These are phyloP conservation scores for Ametastegia equiseti DNA, from an alignment of 2,888 invertebrate genomes.

Conservation along the genomic window DNA sequence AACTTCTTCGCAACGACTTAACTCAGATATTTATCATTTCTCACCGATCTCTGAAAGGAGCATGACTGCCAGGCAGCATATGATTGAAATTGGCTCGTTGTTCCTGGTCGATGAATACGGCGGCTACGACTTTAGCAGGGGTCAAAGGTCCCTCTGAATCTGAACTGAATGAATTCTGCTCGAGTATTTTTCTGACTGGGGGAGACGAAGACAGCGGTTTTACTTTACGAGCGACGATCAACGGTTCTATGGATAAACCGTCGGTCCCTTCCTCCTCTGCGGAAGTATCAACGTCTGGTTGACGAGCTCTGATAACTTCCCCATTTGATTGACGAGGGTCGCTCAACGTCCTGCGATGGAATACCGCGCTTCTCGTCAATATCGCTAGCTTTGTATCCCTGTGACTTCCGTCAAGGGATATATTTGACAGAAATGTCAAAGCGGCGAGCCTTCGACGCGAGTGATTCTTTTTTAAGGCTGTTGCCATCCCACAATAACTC, in stretches of 20 bases:
- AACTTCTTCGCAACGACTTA: no score
- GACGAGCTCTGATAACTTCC: constrained; percentile 54
- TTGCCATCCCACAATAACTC: constrained; percentile 76
- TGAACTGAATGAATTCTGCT: constrained; percentile 81
- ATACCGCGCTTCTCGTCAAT: constrained; percentile 74
- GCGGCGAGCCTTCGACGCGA: constrained; percentile 93
- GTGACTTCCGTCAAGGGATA: constrained; percentile 94
- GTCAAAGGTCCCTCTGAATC: constrained; percentile 86
- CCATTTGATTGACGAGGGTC: constrained; percentile 56
- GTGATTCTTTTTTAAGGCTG: constrained; percentile 79
- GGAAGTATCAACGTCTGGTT: constrained; percentile 55
- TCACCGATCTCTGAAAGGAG: constrained; percentile 73
- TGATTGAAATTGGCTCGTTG: constrained; percentile 60
- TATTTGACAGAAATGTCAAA: constrained; percentile 95
- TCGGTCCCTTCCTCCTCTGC: constrained; percentile 72
- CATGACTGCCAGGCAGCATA: constrained; percentile 62
- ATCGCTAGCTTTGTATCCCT: constrained; percentile 82
- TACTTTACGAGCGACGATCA: not conserved
- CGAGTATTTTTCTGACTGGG: constrained; percentile 19
- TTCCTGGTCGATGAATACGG: constrained; percentile 68
- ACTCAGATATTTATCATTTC: not conserved
- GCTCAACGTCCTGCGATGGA: constrained; percentile 61
- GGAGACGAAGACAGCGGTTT: constrained; percentile 34
- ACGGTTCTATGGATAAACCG: constrained; percentile 60
- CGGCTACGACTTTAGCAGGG: constrained; percentile 79